A percentile compares a stretch with the other conserved stretches of the same genome.
These are phyloP conservation scores for Corapipo altera DNA, from an alignment of 2,113 vertebrate genomes.

Conservation along the genomic window DNA sequence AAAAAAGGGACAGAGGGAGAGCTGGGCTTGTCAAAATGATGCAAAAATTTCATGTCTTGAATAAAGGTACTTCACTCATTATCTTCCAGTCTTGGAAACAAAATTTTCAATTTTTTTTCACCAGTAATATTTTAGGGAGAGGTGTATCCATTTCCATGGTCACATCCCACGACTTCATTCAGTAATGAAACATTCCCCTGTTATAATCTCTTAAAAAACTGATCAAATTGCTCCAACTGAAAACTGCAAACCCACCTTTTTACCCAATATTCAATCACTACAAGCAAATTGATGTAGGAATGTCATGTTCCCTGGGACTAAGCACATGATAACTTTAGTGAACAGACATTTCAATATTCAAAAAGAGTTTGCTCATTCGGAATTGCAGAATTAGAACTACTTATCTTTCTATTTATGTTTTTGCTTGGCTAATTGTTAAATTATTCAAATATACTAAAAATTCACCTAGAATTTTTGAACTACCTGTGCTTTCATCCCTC, in stretches of 20 bases:
- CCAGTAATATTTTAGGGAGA: not conserved
- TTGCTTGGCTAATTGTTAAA: rapidly evolving
- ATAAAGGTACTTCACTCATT: not conserved
- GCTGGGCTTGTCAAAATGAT: not conserved
- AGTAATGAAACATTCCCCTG: not conserved
- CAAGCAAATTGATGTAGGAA: not conserved
- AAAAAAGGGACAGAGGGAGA: not conserved
- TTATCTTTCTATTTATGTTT: not conserved
- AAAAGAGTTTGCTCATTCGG: not conserved
- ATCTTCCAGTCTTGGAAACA: not conserved
- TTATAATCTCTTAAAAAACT: not conserved
- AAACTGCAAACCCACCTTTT: not conserved
- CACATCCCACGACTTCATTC: rapidly evolving
- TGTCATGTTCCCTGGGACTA: not conserved
- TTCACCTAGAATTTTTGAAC: not conserved
- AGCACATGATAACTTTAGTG: not conserved
- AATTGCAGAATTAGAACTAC: not conserved
- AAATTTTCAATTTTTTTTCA: not conserved
- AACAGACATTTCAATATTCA: not conserved
- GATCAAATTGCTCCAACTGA: not conserved
- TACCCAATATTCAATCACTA: not conserved
- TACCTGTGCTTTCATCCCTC: not conserved
- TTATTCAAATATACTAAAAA: not conserved
- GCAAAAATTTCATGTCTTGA: not conserved
- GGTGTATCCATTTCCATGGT: not conserved